A percentile compares a stretch with the other conserved stretches of the same genome.
Evolutionary conservation across 2,888 invertebrate genomes (phyloP).

Genomic region (Lucinisca nassula): DNA sequence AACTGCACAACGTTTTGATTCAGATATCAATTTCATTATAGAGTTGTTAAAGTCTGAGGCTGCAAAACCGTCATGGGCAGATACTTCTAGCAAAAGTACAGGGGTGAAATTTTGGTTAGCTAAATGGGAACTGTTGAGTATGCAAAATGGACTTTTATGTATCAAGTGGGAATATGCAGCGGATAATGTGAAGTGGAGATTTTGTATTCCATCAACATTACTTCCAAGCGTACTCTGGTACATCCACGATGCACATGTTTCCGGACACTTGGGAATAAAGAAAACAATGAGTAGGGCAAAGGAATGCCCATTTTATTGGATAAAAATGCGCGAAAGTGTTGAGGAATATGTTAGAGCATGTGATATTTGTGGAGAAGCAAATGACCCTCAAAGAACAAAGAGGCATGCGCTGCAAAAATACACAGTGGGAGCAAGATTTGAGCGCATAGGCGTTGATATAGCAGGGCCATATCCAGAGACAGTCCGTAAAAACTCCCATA

Average conservation of each 20-base stretch:
- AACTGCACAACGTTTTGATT: background rate
- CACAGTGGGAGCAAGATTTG: background rate
- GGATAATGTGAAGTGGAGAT: no score
- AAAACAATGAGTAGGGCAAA: conserved; percentile 19
- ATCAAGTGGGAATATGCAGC: no score
- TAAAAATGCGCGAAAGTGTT: background rate
- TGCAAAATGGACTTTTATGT: conserved; percentile 34
- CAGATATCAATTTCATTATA: conserved; percentile 18
- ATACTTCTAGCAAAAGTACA: no score
- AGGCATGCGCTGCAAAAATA: conserved; percentile 13
- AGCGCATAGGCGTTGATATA: conserved; percentile 21
- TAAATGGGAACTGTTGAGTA: conserved; percentile 35
- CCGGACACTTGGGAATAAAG: conserved; percentile 27
- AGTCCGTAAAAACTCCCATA: conserved; percentile 28
- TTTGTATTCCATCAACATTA: conserved; percentile 23
- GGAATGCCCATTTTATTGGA: conserved; percentile 37
- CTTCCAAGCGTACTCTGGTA: conserved; percentile 21
- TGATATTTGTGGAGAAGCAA: conserved; percentile 7
- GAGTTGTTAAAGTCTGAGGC: background rate
- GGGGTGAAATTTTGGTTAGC: conserved; percentile 42
- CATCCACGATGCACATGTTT: conserved; percentile 21
- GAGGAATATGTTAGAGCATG: conserved; percentile 18
- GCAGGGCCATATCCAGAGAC: conserved; percentile 36
- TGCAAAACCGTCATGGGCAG: conserved; percentile 20
- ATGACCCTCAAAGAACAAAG: background rate